These are phyloP conservation scores for Carassius carassius DNA, from an alignment of 2,113 vertebrate species.

Conservation along the genomic window DNA sequence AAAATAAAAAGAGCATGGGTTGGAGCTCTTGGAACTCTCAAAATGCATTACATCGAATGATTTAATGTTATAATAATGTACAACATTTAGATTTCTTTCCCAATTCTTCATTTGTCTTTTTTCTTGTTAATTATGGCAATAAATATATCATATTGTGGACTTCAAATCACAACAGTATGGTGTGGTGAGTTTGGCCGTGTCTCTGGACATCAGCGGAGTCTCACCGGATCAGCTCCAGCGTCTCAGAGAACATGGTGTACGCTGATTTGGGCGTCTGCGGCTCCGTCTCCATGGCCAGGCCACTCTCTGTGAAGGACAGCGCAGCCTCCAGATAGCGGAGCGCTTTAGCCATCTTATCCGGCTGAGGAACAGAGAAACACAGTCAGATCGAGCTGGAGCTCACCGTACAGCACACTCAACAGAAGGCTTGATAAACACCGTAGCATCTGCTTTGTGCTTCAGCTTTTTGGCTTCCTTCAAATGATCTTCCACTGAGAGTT, in stretches of 20 bases:
- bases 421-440: constrained; percentile 69
- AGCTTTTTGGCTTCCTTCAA: constrained; percentile 91
- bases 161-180: too few species aligned
- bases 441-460: constrained; percentile 94
- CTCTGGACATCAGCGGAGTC: background rate
- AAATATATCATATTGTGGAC: too few species aligned
- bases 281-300: constrained; percentile 85
- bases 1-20: too few species aligned
- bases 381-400: background rate
- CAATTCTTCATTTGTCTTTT: background rate
- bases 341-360: constrained; percentile 84
- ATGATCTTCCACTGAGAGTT: constrained; percentile 81
- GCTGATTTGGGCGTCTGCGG: constrained; percentile 80
- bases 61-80: too few species aligned
- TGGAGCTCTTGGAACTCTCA: too few species aligned
- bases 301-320: constrained; percentile 88
- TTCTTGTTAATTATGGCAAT: too few species aligned
- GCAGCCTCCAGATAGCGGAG: constrained; percentile 89
- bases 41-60: too few species aligned
- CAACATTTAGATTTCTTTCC: too few species aligned
- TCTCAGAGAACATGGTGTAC: constrained; percentile 86
- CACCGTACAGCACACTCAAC: background rate
- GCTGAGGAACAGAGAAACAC: constrained; percentile 64
- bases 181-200: too few species aligned
- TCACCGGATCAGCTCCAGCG: constrained; percentile 88